Conservation (phyloP, 1,140 invertebrate species). For the Lasioglossum baleicum region DNA sequence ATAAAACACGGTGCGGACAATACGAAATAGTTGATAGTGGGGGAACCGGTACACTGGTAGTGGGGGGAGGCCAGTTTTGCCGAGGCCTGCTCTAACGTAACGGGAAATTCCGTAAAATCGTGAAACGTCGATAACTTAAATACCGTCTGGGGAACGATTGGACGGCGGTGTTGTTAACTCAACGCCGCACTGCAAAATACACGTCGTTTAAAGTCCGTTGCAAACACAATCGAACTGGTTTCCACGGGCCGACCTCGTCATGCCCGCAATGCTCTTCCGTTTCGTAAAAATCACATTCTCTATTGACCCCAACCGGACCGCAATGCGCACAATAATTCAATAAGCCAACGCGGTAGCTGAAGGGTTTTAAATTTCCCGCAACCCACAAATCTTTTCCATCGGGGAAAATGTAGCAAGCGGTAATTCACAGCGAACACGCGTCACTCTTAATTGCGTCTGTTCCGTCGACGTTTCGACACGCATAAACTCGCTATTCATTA, state of each 20-base stretch:
- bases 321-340: conserved; percentile 31
- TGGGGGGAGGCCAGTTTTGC: no score
- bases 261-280: conserved; percentile 20
- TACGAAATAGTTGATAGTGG: no score
- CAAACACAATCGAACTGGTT: conserved; percentile 1
- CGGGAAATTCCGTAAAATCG: no score
- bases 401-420: conserved; percentile 17
- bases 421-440: conserved; percentile 23
- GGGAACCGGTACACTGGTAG: no score
- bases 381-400: conserved; percentile 30
- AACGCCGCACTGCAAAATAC: background rate
- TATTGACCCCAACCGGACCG: conserved; percentile 20
- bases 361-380: conserved; percentile 35
- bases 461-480: background rate
- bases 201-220: background rate
- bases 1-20: no score
- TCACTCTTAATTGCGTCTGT: conserved; percentile 19
- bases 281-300: conserved; percentile 33
- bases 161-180: background rate
- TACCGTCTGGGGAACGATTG: background rate
- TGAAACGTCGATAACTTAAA: background rate
- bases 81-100: no score
- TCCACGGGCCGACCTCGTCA: conserved; percentile 1
- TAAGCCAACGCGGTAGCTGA: conserved; percentile 14
- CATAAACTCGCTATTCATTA: conserved; percentile 1